Percentiles rank a stretch among this genome's conserved stretches.
Conservation (phyloP, 2,888 invertebrate genomes). For the Rhorus exstirpatorius region DNA sequence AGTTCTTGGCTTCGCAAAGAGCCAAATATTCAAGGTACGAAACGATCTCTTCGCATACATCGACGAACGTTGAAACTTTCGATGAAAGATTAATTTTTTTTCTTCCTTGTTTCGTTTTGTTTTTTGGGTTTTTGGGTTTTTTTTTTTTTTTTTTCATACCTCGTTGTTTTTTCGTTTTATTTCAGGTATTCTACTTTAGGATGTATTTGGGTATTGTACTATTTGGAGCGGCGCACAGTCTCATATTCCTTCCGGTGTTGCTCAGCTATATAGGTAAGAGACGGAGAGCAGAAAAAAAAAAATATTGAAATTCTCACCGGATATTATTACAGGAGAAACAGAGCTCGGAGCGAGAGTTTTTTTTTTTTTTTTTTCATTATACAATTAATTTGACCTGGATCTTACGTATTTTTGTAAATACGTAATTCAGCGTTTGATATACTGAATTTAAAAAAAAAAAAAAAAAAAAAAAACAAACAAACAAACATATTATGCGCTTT, state of each 20-base stretch:
- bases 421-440: too few relatives aligned
- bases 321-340: too few relatives aligned
- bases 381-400: too few relatives aligned
- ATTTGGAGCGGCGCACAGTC: constrained; percentile 98
- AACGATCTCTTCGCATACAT: background rate
- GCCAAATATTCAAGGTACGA: constrained; percentile 95
- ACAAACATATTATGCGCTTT: too few relatives aligned
- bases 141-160: constrained; percentile 45
- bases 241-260: constrained; percentile 98
- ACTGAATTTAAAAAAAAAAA: too few relatives aligned
- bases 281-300: too few relatives aligned
- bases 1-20: constrained; percentile 98
- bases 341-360: too few relatives aligned
- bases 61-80: background rate
- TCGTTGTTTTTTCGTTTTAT: too few relatives aligned
- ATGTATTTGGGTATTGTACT: constrained; percentile 99
- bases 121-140: background rate
- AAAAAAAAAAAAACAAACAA: too few relatives aligned
- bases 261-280: constrained; percentile 97
- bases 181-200: constrained; percentile 96
- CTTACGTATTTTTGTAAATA: too few relatives aligned
- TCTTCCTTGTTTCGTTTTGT: constrained; percentile 7
- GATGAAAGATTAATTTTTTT: background rate
- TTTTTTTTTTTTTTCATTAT: too few relatives aligned
- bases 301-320: too few relatives aligned